Base-by-base conservation (phyloP, 2,797 vertebrate species). In the Halcyon smyrnensis region DNA sequence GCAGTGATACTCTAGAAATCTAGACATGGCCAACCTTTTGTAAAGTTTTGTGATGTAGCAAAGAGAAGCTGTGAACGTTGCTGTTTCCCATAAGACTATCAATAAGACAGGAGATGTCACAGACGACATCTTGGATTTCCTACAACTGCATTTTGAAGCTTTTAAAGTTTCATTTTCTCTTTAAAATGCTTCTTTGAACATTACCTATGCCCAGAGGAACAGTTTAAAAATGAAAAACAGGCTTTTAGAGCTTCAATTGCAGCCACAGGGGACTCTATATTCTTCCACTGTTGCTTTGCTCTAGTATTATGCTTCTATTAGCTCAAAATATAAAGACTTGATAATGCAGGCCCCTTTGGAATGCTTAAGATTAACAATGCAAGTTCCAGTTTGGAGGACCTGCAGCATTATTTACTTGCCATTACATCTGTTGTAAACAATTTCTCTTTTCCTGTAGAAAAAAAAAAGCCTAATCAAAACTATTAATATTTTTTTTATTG, bases 221-320 rank as follows among this genome's bases (percentile, higher is more conserved):
- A 95, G 85, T 94, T 96, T 94, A 80, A 89, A 96, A 96, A 95
- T 93, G 81, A 96, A 97, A 96, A 96, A 65, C 84, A 93, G 68
- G 81, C 65, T 83, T 96, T 96, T 95, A 96, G 71, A 96, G 90
- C 68, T 93, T 92, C 94, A 96, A 3, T 82, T 93, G 94, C 77
- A 93, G 90, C 86, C 96, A 90, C 91, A 59, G 56, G 95, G 91
- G 96, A 96, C 64, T 88, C 64, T 82, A 46, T 91, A 93, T 87
- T 86, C 86, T 91, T 91, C 80, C 83, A 88, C 23, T 67, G 78
- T 93, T 96, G 93, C 88, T 94, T 92, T 95, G 51, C 91, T 94
- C 53, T 27, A 37, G 90, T 90, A 84, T 87, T 95, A 95, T 85
- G 79, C 56, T 71, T 95, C 71, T 96, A 91, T 96, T 93, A 93